Conservation (phyloP, 2,888 invertebrate species). For the Cryptus armator region DNA sequence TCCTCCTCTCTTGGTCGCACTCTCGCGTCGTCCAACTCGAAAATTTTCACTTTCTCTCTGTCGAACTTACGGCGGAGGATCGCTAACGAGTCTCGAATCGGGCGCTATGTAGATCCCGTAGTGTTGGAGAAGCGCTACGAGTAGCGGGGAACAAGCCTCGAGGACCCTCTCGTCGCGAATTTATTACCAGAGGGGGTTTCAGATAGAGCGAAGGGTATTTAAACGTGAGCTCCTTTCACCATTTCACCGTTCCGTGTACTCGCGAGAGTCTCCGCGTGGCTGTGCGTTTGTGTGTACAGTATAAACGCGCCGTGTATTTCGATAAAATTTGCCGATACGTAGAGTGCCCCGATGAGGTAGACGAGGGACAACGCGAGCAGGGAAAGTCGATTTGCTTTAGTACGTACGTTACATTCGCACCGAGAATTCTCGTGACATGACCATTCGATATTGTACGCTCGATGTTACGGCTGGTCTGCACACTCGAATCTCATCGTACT, state of each 20-base stretch:
- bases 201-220: slow-evolving; percentile 31
- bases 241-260: neutral
- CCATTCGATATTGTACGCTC: slow-evolving; percentile 46
- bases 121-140: slow-evolving; percentile 53
- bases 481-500: slow-evolving; percentile 42
- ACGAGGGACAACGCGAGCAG: slow-evolving; percentile 65
- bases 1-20: slow-evolving; percentile 37
- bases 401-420: slow-evolving; percentile 22
- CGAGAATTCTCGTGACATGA: slow-evolving; percentile 40
- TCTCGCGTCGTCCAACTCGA: slow-evolving; percentile 51
- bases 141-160: slow-evolving; percentile 69
- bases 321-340: slow-evolving; percentile 49
- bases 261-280: neutral
- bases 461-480: slow-evolving; percentile 17
- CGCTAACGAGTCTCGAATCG: slow-evolving; percentile 78
- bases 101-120: slow-evolving; percentile 48
- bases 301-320: slow-evolving; percentile 31
- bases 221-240: slow-evolving; percentile 18
- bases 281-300: neutral
- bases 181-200: slow-evolving; percentile 75
- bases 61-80: slow-evolving; percentile 51
- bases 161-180: slow-evolving; percentile 74
- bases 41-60: slow-evolving; percentile 63
- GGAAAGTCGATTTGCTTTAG: slow-evolving; percentile 57
- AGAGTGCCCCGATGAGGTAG: neutral